phyloP scores from a whole-genome alignment of 2,113 vertebrate genomes.

The Ochotona curzoniae region DNA sequence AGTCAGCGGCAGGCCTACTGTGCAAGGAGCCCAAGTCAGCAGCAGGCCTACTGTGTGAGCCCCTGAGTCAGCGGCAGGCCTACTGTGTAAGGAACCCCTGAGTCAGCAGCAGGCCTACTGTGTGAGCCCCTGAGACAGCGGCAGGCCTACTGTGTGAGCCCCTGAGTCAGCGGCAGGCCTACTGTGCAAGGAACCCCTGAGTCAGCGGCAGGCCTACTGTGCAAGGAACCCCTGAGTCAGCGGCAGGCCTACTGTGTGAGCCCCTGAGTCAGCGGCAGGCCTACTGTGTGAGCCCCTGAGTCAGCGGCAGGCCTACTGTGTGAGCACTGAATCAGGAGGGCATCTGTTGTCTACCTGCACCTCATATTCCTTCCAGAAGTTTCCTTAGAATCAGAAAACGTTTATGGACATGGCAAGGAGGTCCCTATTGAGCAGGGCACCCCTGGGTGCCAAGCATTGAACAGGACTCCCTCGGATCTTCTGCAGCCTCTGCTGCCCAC shows the following conservation, averaged over 20 bases:
- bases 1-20: not conserved
- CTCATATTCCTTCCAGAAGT: not conserved
- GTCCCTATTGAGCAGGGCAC: not conserved
- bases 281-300: not conserved
- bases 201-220: too few relatives aligned
- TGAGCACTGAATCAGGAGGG: too few relatives aligned
- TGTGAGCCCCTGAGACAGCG: too few relatives aligned
- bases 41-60: too few relatives aligned
- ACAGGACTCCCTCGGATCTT: too few relatives aligned
- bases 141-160: not conserved
- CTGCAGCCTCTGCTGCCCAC: not conserved
- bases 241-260: too few relatives aligned
- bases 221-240: not conserved
- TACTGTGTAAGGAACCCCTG: not conserved
- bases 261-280: not conserved
- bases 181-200: not conserved
- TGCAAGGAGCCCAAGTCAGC: not conserved
- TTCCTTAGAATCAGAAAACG: not conserved
- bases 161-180: too few relatives aligned
- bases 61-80: too few relatives aligned
- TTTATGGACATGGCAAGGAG: not conserved
- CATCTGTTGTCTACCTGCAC: too few relatives aligned
- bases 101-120: too few relatives aligned
- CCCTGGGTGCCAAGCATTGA: not conserved
- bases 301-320: too few relatives aligned